Evolutionary conservation across 2,113 vertebrate species (phyloP), one percentile per base, ranked within the genome.

Genomic region (Fregata magnificens): DNA sequence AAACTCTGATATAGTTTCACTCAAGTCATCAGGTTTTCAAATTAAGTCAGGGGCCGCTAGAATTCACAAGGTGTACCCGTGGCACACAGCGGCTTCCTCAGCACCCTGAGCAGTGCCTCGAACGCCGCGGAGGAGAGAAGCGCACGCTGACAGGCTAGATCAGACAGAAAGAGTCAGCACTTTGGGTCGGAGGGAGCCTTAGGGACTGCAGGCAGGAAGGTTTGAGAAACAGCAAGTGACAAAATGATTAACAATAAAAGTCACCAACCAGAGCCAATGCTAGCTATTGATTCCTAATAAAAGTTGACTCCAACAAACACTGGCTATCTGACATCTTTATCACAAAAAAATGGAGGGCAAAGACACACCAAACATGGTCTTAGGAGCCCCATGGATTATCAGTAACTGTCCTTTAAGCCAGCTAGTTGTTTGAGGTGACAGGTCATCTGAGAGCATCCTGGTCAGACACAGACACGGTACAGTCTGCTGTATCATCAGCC

Each of bases 391-490:
- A 18, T 3, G 32, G 32, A 71, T 45, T 79, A 4, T 16, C 52
- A 36, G 16, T 19, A 34, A 44, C 3, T 25, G 22, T 47, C 7
- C 47, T 63, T 38, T 67, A 47, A 4, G 7, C 12, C 50, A 76
- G 42, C 45, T 47, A 63, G 25, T 12, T 65, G 20, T 32, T 45
- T 31, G 4, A 80, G 36, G 52, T 26, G 38, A 56, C 21, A 36
- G 29, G 17, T 32, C 58, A 71, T 13, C 44, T 16, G 13, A 88
- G n/a, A 53, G 45, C 56, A 69, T 5, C 66, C 31, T 4, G 1
- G 34, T 16, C 0, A 0, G 29, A 50, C 61, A 50, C 29, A 72
- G 38, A 34, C 40, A 28, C 9, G 21, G 34, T 0, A 0, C 40
- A 38, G 49, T 2, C 82, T 65, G 59, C 74, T 20, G 19, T 17